Conservation (phyloP, 2,797 vertebrate species). For the Champsocephalus esox region DNA sequence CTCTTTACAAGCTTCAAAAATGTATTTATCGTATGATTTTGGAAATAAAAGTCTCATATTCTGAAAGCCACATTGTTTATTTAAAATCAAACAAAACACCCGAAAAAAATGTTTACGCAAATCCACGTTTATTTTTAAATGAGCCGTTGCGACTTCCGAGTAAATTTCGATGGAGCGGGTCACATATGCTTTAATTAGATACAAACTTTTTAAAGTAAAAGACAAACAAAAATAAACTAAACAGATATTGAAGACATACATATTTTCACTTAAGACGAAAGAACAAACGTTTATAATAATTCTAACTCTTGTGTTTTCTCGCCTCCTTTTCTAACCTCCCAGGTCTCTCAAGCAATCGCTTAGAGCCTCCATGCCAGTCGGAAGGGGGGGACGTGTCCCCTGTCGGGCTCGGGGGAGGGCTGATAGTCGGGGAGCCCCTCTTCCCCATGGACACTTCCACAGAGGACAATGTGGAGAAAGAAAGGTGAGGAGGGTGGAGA, state of each 20-base stretch:
- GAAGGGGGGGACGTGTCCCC: constrained; percentile 73
- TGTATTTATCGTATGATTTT: too few relatives aligned
- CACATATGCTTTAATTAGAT: too few relatives aligned
- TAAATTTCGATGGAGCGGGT: too few relatives aligned
- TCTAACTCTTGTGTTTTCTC: neutral
- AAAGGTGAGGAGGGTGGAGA: constrained; percentile 81
- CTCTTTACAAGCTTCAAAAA: too few relatives aligned
- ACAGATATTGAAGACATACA: neutral
- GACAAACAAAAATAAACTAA: too few relatives aligned
- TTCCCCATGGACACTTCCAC: constrained; percentile 63
- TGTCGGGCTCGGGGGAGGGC: constrained; percentile 31
- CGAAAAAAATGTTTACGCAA: too few relatives aligned
- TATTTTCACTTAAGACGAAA: neutral
- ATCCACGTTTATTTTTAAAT: too few relatives aligned
- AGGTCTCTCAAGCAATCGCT: constrained; percentile 70
- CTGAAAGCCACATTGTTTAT: too few relatives aligned
- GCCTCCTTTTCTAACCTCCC: constrained; percentile 7
- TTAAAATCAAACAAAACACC: too few relatives aligned
- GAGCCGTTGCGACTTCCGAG: too few relatives aligned
- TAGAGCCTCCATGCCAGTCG: constrained; percentile 68
- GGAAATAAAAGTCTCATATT: too few relatives aligned
- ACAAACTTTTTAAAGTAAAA: too few relatives aligned
- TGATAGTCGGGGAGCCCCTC: constrained; percentile 59
- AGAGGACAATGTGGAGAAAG: constrained; percentile 85
- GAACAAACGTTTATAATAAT: neutral